Percentiles rank a stretch among this genome's conserved stretches.
Evolutionary conservation across 92 coral and sea anemone genomes (phyloP).

Genomic region (Diadumene lineata): DNA sequence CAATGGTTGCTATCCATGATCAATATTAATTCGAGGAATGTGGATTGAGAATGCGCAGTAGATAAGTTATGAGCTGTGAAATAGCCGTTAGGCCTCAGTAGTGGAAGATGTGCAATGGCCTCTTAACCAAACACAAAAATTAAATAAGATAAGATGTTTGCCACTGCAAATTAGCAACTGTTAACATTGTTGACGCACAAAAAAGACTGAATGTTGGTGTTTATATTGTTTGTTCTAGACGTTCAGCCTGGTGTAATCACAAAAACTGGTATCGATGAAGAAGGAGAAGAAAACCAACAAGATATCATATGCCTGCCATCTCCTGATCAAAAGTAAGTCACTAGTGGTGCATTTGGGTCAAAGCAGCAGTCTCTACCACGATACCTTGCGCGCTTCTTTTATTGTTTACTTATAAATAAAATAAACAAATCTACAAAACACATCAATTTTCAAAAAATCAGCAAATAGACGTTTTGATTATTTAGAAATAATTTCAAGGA

Average conservation of each 20-base stretch:
- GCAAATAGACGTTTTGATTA: no score
- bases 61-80: no score
- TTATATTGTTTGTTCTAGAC: slow-evolving; percentile 14
- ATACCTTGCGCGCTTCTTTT: no score
- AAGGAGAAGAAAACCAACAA: slow-evolving; percentile 50
- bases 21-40: neutral
- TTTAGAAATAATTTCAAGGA: no score
- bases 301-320: slow-evolving; percentile 87
- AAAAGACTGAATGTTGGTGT: neutral
- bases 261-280: slow-evolving; percentile 33
- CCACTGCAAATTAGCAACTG: neutral
- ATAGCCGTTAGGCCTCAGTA: no score
- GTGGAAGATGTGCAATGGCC: no score
- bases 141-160: neutral
- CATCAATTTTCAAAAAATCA: no score
- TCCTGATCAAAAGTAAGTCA: slow-evolving; percentile 82
- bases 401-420: no score
- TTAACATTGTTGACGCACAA: neutral
- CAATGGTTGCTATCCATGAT: neutral
- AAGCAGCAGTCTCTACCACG: no score
- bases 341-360: no score
- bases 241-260: slow-evolving; percentile 61
- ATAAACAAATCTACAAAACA: no score
- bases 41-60: neutral
- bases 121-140: neutral